A percentile compares a stretch with the other conserved stretches of the same genome.
phyloP scores from a whole-genome alignment of 2,888 invertebrate genomes.

The Nipponacmea schrenckii region DNA sequence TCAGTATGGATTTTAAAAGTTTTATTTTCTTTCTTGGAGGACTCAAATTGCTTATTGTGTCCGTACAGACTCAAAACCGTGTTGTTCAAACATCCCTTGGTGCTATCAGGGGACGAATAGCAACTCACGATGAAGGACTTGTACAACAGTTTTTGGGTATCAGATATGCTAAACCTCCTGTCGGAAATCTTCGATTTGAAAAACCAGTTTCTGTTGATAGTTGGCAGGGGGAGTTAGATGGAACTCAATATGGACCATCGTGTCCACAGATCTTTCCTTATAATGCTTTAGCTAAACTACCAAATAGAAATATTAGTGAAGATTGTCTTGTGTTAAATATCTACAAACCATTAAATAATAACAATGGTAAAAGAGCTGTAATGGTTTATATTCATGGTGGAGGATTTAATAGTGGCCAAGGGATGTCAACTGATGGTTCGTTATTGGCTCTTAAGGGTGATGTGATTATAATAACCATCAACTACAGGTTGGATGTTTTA shows the following conservation, averaged over 20 bases:
- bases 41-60: too few relatives aligned
- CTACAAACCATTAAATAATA: slow-evolving; percentile 75
- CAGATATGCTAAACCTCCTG: not conserved
- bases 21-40: too few relatives aligned
- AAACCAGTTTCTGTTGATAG: not conserved
- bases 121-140: not conserved
- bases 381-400: slow-evolving; percentile 77
- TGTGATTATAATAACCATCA: slow-evolving; percentile 90
- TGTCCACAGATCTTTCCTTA: slow-evolving; percentile 77
- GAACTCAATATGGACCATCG: slow-evolving; percentile 84
- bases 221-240: slow-evolving; percentile 70
- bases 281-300: slow-evolving; percentile 63
- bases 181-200: not conserved
- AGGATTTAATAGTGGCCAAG: slow-evolving; percentile 83
- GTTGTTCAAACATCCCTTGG: not conserved
- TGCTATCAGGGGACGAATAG: not conserved
- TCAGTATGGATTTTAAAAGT: too few relatives aligned
- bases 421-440: slow-evolving; percentile 89
- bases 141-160: not conserved
- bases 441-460: slow-evolving; percentile 88
- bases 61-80: not conserved
- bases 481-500: slow-evolving; percentile 89
- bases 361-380: slow-evolving; percentile 21
- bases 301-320: slow-evolving; percentile 90
- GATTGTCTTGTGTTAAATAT: slow-evolving; percentile 94